Evolutionary conservation across 2,113 vertebrate species (phyloP).

Genomic region (Cynopterus brachyotis): DNA sequence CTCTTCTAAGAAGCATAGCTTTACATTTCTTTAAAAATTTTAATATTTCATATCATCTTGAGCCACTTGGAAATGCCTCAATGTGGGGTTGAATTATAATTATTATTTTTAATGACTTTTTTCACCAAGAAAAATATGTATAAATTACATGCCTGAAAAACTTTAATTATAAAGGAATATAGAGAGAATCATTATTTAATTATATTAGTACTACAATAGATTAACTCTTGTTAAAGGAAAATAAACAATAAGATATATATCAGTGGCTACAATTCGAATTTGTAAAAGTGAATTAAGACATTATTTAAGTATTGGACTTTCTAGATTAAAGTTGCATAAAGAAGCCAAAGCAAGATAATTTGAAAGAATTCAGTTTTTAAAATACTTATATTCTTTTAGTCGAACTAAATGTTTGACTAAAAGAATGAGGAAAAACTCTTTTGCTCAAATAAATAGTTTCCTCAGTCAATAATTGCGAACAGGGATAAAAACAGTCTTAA

Average conservation of each 20-base stretch:
- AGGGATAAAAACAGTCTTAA: background rate
- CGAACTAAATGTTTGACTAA: background rate
- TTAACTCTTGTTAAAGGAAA: background rate
- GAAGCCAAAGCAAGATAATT: background rate
- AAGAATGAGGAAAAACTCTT: background rate
- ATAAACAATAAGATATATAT: background rate
- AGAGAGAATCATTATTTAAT: background rate
- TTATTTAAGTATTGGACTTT: background rate
- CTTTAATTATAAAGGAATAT: background rate
- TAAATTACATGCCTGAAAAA: background rate
- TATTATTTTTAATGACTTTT: slow-evolving; percentile 25
- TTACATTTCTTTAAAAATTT: slow-evolving; percentile 64
- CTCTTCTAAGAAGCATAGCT: slow-evolving; percentile 56
- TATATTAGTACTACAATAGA: background rate
- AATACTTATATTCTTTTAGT: background rate
- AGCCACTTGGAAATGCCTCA: background rate
- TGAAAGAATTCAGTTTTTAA: background rate
- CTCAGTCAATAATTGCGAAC: background rate
- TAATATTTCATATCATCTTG: slow-evolving; percentile 52
- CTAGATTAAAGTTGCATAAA: background rate
- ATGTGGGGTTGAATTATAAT: background rate
- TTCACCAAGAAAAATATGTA: background rate
- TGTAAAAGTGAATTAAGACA: background rate
- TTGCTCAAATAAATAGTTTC: background rate
- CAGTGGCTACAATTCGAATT: background rate